Percentiles rank a stretch among this genome's conserved stretches.
Evolutionary conservation across 2,113 vertebrate species (phyloP).

Genomic region (Salvelinus sp.): DNA sequence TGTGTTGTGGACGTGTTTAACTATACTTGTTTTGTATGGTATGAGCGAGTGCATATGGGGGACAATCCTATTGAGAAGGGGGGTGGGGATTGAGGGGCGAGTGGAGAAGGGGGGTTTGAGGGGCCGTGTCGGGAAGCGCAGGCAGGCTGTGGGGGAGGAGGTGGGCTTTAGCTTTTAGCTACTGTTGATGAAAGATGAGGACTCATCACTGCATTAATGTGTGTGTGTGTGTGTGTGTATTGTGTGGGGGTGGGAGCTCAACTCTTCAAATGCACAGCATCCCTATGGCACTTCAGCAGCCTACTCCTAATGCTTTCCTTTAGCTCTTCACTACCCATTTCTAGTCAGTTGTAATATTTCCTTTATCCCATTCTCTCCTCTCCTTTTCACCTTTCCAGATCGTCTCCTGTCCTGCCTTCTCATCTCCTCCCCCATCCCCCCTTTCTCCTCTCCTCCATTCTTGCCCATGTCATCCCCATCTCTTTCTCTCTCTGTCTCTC

Average conservation of each 20-base stretch:
- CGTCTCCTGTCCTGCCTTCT: conserved; percentile 15
- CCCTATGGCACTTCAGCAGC: background rate
- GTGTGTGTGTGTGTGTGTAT: background rate
- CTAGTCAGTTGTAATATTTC: background rate
- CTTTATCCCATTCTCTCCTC: conserved; percentile 6
- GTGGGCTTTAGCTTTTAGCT: background rate
- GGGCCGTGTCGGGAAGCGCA: background rate
- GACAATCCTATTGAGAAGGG: background rate
- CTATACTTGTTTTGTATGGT: background rate
- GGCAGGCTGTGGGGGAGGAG: background rate
- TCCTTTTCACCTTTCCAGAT: conserved; percentile 16
- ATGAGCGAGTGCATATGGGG: background rate
- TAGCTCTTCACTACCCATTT: background rate
- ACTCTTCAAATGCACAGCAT: too few relatives aligned
- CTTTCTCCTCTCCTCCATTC: conserved; percentile 26
- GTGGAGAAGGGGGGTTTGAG: conserved; percentile 1
- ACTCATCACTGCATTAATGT: background rate
- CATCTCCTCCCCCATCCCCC: conserved; percentile 9
- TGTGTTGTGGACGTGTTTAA: background rate
- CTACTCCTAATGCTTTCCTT: background rate
- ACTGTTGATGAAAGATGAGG: background rate
- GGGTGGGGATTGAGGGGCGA: conserved; percentile 12
- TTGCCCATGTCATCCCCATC: conserved; percentile 5
- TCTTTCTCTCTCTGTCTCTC: background rate
- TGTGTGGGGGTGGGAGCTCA: background rate